phyloP scores from a whole-genome alignment of 2,797 vertebrate species.

The Leptodactylus fallax region DNA sequence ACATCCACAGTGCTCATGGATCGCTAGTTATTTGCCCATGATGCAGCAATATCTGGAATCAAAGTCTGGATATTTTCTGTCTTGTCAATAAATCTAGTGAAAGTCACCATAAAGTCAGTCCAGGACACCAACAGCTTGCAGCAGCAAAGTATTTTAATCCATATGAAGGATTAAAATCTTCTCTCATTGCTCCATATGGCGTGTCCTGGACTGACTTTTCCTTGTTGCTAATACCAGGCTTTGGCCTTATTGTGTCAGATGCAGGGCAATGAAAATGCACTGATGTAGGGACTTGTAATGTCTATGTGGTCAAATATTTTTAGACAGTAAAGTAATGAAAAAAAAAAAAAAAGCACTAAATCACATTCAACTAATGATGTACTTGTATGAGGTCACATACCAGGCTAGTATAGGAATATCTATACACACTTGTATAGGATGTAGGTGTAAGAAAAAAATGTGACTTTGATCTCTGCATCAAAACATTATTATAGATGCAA shows the following conservation, averaged over 20 bases:
- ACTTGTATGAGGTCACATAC: too few species aligned
- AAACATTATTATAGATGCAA: too few species aligned
- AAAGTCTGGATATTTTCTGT: neutral
- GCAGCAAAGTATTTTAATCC: slow-evolving; percentile 41
- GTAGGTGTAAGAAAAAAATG: too few species aligned
- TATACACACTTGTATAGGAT: too few species aligned
- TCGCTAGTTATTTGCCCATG: neutral
- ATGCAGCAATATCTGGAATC: neutral
- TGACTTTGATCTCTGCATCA: too few species aligned
- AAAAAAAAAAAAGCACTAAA: too few species aligned
- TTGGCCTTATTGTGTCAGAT: neutral
- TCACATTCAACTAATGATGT: too few species aligned
- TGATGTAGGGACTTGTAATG: too few species aligned
- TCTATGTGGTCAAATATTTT: too few species aligned
- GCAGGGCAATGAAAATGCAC: neutral
- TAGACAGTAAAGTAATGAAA: too few species aligned
- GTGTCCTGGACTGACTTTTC: slow-evolving; percentile 17
- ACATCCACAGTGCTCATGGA: neutral
- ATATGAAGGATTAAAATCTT: slow-evolving; percentile 18
- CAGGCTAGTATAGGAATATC: too few species aligned
- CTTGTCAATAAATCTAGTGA: too few species aligned
- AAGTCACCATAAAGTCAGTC: slow-evolving; percentile 5
- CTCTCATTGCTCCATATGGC: slow-evolving; percentile 9
- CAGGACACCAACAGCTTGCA: neutral
- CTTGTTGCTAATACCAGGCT: neutral